phyloP scores from a whole-genome alignment of 1,140 invertebrate genomes.

The Chlorops oryzae region DNA sequence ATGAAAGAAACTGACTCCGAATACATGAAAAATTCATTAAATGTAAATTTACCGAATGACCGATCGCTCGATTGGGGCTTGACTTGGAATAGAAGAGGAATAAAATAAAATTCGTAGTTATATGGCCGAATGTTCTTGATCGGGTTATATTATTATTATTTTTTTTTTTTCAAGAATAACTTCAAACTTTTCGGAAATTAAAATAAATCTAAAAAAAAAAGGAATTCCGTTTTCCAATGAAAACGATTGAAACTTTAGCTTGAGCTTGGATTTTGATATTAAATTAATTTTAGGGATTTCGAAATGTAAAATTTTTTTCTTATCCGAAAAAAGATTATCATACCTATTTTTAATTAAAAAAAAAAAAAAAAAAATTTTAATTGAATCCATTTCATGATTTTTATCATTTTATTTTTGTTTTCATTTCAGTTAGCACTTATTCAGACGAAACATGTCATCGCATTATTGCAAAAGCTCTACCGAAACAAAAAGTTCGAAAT shows the following conservation, averaged over 20 bases:
- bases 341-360: not conserved
- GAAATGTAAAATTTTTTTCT: not conserved
- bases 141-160: no score
- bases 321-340: not conserved
- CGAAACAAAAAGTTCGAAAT: slow-evolving; percentile 67
- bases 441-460: slow-evolving; percentile 71
- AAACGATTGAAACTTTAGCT: not conserved
- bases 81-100: slow-evolving; percentile 14
- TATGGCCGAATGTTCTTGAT: slow-evolving; percentile 12
- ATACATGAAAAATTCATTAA: not conserved
- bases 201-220: no score
- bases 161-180: no score
- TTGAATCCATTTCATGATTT: slow-evolving; percentile 4
- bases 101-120: slow-evolving; percentile 14
- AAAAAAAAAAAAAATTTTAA: not conserved
- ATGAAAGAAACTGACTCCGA: not conserved
- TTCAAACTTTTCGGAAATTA: no score
- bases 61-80: slow-evolving; percentile 26
- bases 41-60: not conserved
- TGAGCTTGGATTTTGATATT: not conserved
- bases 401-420: not conserved
- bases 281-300: not conserved
- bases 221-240: no score
- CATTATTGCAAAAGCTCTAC: slow-evolving; percentile 60
- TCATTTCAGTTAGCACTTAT: slow-evolving; percentile 67